phyloP scores from a whole-genome alignment of 2,888 invertebrate species.

The Strigamia maritima region DNA sequence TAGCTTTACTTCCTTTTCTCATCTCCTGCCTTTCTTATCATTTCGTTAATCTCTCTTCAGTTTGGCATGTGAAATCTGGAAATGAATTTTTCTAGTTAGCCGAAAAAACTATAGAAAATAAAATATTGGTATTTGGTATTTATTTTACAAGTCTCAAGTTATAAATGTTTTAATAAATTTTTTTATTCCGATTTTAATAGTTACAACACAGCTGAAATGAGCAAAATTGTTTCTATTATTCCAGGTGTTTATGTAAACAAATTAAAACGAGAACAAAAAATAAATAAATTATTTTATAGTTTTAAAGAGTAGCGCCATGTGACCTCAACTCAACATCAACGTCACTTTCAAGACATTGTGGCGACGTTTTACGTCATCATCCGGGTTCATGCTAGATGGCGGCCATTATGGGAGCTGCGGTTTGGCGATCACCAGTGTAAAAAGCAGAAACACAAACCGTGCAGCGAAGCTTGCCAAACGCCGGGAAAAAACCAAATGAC shows the following conservation, averaged over 20 bases:
- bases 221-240: too few relatives aligned
- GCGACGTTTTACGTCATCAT: conserved; percentile 20
- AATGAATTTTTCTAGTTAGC: too few relatives aligned
- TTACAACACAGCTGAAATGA: too few relatives aligned
- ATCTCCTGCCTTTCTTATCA: too few relatives aligned
- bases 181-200: too few relatives aligned
- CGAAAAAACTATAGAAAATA: too few relatives aligned
- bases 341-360: neutral
- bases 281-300: neutral
- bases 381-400: conserved; percentile 17
- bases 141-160: too few relatives aligned
- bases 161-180: too few relatives aligned
- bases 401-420: conserved; percentile 32
- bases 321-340: neutral
- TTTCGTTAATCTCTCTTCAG: too few relatives aligned
- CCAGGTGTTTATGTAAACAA: neutral
- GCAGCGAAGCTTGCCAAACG: conserved; percentile 28
- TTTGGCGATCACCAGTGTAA: conserved; percentile 28
- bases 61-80: too few relatives aligned
- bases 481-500: conserved; percentile 18
- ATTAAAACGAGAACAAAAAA: neutral
- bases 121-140: too few relatives aligned
- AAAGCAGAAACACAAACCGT: conserved; percentile 29
- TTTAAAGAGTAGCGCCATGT: neutral
- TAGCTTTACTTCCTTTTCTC: too few relatives aligned